Conservation (phyloP, 2,797 vertebrate genomes). For the Tapirus indicus region DNA sequence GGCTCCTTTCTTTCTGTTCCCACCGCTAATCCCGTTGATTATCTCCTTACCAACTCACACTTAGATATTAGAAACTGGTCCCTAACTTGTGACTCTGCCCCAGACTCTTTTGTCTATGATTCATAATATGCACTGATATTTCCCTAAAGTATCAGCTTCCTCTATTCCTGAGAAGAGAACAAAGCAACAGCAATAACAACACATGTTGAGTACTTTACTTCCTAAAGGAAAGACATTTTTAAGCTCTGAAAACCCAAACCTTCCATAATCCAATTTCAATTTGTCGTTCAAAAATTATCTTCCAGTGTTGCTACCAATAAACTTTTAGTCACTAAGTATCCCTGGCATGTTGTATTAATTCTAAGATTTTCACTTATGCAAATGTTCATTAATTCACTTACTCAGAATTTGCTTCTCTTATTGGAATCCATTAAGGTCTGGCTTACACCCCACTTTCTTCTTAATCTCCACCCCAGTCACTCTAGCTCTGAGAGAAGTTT, state of each 20-base stretch:
- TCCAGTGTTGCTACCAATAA: not conserved
- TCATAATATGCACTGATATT: not conserved
- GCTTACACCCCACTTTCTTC: fast-evolving
- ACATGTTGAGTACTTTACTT: not conserved
- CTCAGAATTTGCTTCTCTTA: not conserved
- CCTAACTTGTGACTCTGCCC: not conserved
- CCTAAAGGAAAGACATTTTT: not conserved
- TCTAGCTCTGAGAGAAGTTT: not conserved
- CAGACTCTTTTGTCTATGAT: not conserved
- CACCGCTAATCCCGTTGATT: fast-evolving
- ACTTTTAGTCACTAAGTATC: not conserved
- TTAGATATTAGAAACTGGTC: not conserved
- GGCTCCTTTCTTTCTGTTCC: not conserved
- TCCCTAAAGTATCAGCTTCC: not conserved
- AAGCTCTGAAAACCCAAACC: not conserved
- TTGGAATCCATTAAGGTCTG: not conserved
- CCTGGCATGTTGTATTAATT: not conserved
- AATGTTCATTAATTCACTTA: not conserved
- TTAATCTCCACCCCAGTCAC: not conserved
- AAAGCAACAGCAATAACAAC: not conserved
- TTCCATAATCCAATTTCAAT: not conserved
- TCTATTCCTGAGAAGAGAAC: not conserved
- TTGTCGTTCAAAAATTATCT: not conserved
- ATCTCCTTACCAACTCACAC: not conserved
- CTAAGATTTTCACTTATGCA: not conserved